Percentiles rank a stretch among this genome's conserved stretches.
These are phyloP conservation scores for Anomalospiza imberbis DNA, from an alignment of 2,797 vertebrate species.

Conservation along the genomic window DNA sequence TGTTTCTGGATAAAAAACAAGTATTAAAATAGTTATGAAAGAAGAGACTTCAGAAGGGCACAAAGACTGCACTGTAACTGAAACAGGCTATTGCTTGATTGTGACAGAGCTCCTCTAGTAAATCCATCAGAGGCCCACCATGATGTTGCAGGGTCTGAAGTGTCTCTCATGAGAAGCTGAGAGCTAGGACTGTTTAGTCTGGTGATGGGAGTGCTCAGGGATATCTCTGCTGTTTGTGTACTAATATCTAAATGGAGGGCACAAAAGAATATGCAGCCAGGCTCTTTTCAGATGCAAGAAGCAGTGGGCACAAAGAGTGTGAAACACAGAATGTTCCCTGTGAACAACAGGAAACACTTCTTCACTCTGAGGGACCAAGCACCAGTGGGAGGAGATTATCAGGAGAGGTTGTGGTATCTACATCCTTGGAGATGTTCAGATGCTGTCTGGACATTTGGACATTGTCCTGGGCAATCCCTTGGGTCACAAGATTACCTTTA, in stretches of 20 bases:
- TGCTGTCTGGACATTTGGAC: background rate
- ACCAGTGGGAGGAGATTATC: background rate
- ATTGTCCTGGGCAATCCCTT: background rate
- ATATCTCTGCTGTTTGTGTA: background rate
- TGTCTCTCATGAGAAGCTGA: background rate
- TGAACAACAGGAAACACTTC: background rate
- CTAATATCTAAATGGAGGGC: background rate
- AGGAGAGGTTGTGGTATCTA: background rate
- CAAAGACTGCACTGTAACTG: background rate
- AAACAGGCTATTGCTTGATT: background rate
- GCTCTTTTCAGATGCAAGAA: background rate
- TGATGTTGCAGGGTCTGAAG: background rate
- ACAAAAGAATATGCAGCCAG: background rate
- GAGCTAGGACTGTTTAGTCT: background rate
- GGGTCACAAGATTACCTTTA: background rate
- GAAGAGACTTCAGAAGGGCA: background rate
- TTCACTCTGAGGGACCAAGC: background rate
- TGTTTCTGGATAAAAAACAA: background rate
- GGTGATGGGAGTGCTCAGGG: background rate
- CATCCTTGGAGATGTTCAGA: background rate
- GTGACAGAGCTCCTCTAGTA: background rate
- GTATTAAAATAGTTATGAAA: background rate
- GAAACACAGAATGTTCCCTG: background rate
- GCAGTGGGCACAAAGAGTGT: background rate
- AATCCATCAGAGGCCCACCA: background rate